phyloP scores from a whole-genome alignment of 64 coral and sea anemone species.

The Porites australiensis region DNA sequence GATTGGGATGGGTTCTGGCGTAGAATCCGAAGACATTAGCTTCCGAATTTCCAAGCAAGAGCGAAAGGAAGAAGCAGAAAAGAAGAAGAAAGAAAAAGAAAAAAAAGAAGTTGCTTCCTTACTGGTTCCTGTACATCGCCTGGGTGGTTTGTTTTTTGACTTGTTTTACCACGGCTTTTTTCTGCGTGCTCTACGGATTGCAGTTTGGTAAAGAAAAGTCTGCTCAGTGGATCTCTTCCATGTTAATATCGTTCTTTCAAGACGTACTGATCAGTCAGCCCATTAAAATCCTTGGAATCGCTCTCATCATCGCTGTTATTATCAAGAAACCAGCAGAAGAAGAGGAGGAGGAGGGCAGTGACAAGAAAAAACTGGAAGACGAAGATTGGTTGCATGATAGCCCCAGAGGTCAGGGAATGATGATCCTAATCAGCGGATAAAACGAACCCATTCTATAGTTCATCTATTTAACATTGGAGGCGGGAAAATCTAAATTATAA shows the following conservation, averaged over 20 bases:
- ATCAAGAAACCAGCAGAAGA: constrained; percentile 92
- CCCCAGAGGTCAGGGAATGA: constrained; percentile 19
- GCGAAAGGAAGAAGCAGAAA: constrained; percentile 82
- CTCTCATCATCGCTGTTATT: constrained; percentile 81
- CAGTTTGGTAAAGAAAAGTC: constrained; percentile 97
- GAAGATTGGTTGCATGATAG: constrained; percentile 88
- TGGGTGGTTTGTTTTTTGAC: constrained; percentile 90
- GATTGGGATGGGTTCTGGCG: constrained; percentile 40
- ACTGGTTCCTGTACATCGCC: constrained; percentile 90
- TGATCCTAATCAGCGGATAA: no score
- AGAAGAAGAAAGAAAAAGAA: constrained; percentile 94
- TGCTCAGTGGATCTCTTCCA: constrained; percentile 89
- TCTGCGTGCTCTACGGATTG: constrained; percentile 87
- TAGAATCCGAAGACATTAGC: constrained; percentile 81
- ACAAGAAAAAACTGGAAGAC: constrained; percentile 91
- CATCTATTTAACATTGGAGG: no score
- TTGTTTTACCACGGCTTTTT: constrained; percentile 81
- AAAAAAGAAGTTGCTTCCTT: constrained; percentile 90
- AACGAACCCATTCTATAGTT: no score
- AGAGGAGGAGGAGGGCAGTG: constrained; percentile 70
- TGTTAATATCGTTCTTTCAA: constrained; percentile 96
- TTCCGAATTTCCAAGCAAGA: constrained; percentile 95
- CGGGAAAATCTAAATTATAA: no score
- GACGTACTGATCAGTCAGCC: constrained; percentile 92
- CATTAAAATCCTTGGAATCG: constrained; percentile 79